Base-by-base conservation (phyloP, 2,113 vertebrate genomes). In the Burhinus oedicnemus region DNA sequence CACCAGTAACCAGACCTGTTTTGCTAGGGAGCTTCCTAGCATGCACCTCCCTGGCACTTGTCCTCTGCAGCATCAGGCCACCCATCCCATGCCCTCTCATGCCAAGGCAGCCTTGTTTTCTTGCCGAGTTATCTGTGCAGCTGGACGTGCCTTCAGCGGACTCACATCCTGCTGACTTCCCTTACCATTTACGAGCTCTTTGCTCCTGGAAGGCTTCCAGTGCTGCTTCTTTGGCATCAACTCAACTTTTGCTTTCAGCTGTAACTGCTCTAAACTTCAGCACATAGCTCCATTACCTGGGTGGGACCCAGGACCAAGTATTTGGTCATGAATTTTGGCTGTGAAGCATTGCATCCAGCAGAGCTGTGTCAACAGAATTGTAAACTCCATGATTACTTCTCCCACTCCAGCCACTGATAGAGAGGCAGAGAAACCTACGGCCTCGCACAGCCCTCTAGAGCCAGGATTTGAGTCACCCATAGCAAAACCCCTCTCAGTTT, bases 121-220 rank as follows among this genome's bases (percentile, higher is more conserved):
- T 57, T 9, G 6, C 51, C 4, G 5, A 68, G 44, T 66, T 52
- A 15, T 32, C 19, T 5, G 42, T 42, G 58, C 52, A 66, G 23
- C 55, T 8, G 15, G 16, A 38, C 5, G 0, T 49, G 42, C 61
- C 57, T 80, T 84, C 2, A 0, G 3, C 44, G 68, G 21, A 23
- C 61, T n/a, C 2, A 1, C 29, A 26, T 75, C 20, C 78, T 76
- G 61, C 9, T 91, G 42, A 17, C 34, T 86, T 82, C 19, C 45
- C 21, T 65, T 61, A 49, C 74, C 21, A 12, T 51, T 95, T 68
- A 72, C 2, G 4, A 87, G 60, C 45, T 87, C 38, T 66, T 84
- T 86, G 40, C 25, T 79, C 52, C 78, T 94, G 92, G 75, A 94
- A 85, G 47, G 44, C 27, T 75, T 93, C 79, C 92, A 92, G 58